Percentiles rank a stretch among this genome's conserved stretches.
Evolutionary conservation across 2,888 invertebrate genomes (phyloP).

Genomic region (Cerceris rybyensis): DNA sequence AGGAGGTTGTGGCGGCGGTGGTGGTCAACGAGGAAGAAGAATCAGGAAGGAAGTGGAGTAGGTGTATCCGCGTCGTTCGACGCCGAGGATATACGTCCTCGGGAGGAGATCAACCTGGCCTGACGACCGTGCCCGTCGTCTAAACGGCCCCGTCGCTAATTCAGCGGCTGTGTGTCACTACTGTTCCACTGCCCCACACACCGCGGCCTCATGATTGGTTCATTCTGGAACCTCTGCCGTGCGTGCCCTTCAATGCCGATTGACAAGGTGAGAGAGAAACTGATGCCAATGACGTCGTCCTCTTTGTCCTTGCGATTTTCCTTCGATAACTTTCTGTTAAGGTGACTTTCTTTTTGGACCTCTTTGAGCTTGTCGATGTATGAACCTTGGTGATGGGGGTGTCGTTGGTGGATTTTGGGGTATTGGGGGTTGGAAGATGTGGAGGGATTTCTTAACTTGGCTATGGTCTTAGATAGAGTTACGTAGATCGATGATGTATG

Average conservation of each 20-base stretch:
- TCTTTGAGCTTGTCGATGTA: too few species aligned
- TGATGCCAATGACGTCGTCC: neutral
- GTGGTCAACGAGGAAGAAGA: constrained; percentile 9
- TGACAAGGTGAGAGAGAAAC: constrained; percentile 90
- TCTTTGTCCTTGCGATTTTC: too few species aligned
- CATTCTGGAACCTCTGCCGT: constrained; percentile 98
- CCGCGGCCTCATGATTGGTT: constrained; percentile 93
- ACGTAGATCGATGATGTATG: too few species aligned
- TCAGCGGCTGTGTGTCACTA: constrained; percentile 75
- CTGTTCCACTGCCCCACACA: constrained; percentile 79
- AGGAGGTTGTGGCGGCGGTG: constrained; percentile 26
- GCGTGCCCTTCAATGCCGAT: constrained; percentile 98
- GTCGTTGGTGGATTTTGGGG: too few species aligned
- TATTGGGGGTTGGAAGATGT: too few species aligned
- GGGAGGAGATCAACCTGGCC: constrained; percentile 59
- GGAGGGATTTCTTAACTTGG: too few species aligned
- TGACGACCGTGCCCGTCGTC: constrained; percentile 60
- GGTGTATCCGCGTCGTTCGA: constrained; percentile 49
- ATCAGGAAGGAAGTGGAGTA: constrained; percentile 25
- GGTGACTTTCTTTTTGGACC: too few species aligned
- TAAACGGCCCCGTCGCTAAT: constrained; percentile 67
- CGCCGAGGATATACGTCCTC: constrained; percentile 55
- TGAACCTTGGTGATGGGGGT: too few species aligned
- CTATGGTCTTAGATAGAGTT: too few species aligned
- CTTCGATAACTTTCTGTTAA: neutral